Evolutionary conservation across 1,140 invertebrate genomes (phyloP), one percentile per base, ranked within the genome.

Genomic region (Panagrolaimus sp.): DNA sequence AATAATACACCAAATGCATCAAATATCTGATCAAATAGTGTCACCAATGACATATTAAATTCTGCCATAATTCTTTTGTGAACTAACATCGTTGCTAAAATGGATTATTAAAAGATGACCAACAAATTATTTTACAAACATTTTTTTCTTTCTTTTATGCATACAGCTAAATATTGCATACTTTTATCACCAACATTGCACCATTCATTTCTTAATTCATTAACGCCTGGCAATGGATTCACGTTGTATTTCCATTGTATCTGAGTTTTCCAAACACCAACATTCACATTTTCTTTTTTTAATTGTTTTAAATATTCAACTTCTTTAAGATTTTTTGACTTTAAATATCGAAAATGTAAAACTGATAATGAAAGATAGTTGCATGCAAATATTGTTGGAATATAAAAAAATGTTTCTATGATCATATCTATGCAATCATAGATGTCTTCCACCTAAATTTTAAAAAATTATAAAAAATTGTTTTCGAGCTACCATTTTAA

Each of bases 1-100:
- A 69, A 69, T 16, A 69, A 13, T 14, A 69, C 63, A 16, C 67
- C 67, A 48, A 69, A 25, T 31, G 67, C 67, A 65, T 69, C 67
- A 38, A 69, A 42, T 14, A 69, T 69, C 42, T 69, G 67, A 66
- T 69, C 67, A 27, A 69, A 16, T 23, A 69, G 27, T 27, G 42
- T 69, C 4, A 69, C 31, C 14, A 69, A 47, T 16, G 67, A 69
- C 27, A 69, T 31, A 53, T 69, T 53, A 9, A 67, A 45, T 63
- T 67, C 65, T 23, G 31, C 65, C 4, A 67, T 25, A 47, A 67
- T 53, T 11, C 65, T 51, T n/a, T 48, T 27, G 20, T 63, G 65
- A 25, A 47, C 25, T 20, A 67, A 43, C 20, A 67, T 53, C 16
- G 44, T 67, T 23, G 25, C 65, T 67, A 42, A 51, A 53, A 23